Percentiles rank a stretch among this genome's conserved stretches.
Conservation (phyloP, 2,113 vertebrate species). For the Globicephala melas region DNA sequence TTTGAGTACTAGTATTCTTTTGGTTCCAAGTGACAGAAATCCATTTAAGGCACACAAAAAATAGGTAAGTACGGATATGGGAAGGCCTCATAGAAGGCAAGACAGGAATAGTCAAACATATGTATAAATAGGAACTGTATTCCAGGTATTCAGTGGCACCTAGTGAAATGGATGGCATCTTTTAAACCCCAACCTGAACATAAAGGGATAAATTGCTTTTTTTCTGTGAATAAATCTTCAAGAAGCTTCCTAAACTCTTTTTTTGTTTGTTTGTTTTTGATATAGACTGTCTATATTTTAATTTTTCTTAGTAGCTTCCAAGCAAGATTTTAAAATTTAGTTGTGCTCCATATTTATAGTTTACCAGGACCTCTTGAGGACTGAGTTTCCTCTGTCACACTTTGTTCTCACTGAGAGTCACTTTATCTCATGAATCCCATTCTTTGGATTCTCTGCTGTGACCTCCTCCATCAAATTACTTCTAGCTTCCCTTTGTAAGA, state of each 20-base stretch:
- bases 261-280: background rate
- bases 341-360: background rate
- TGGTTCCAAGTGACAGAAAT: background rate
- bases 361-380: background rate
- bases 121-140: background rate
- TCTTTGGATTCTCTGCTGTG: background rate
- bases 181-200: background rate
- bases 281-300: background rate
- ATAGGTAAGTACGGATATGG: no score
- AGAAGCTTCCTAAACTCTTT: background rate
- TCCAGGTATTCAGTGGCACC: background rate
- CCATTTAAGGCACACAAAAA: background rate
- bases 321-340: background rate
- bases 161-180: background rate
- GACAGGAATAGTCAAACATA: background rate
- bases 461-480: background rate
- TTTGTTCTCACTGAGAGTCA: background rate
- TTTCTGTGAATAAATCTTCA: background rate
- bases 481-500: background rate
- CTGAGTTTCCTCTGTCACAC: background rate
- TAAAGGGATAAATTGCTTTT: background rate
- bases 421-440: background rate
- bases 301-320: background rate
- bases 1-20: background rate
- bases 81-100: background rate